phyloP scores from a whole-genome alignment of 2,113 vertebrate genomes.

The Spizaetus ornatus region DNA sequence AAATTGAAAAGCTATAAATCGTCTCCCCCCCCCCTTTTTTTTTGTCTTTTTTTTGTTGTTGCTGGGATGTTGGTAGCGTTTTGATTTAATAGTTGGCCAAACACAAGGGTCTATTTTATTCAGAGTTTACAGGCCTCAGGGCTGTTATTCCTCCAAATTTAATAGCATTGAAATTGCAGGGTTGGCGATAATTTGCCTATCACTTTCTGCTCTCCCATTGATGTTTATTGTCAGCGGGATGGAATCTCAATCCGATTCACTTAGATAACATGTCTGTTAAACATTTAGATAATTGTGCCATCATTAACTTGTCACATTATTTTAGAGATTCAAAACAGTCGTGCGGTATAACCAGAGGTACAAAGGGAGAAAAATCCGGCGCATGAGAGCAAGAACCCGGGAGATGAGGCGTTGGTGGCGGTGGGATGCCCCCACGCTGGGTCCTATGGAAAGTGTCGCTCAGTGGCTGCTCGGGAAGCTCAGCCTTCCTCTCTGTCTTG shows the following conservation, averaged over 20 bases:
- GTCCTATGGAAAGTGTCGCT: background rate
- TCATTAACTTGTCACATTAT: constrained; percentile 98
- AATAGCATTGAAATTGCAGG: constrained; percentile 86
- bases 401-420: background rate
- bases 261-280: constrained; percentile 92
- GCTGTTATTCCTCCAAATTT: constrained; percentile 82
- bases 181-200: constrained; percentile 81
- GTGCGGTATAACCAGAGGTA: constrained; percentile 65
- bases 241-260: constrained; percentile 91
- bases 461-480: accelerated
- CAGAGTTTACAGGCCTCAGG: constrained; percentile 81
- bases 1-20: constrained; percentile 73
- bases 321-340: constrained; percentile 88
- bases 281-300: constrained; percentile 98
- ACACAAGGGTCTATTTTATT: constrained; percentile 84
- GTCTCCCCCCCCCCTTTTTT: background rate
- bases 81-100: constrained; percentile 87
- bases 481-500: background rate
- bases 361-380: background rate
- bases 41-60: constrained; percentile 2
- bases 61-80: constrained; percentile 77
- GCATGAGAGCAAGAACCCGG: background rate
- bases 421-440: background rate
- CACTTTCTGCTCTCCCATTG: constrained; percentile 77
- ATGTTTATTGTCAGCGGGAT: constrained; percentile 87